Evolutionary conservation across 2,797 vertebrate genomes (phyloP).

Genomic region (Galaxias olidus): DNA sequence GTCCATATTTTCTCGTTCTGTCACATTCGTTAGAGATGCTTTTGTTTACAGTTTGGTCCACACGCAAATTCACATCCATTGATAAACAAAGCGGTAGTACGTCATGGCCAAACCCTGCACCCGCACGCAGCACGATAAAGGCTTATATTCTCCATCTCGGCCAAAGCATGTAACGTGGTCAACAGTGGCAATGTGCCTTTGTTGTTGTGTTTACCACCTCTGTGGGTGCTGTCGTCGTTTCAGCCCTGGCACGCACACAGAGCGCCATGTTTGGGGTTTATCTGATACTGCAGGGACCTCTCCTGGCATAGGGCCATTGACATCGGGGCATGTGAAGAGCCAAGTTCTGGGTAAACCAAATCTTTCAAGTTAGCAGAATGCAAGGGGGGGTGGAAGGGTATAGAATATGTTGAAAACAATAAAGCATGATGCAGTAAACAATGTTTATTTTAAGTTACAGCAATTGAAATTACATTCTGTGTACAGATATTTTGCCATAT

Average conservation of each 20-base stretch:
- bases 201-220: conserved; percentile 46
- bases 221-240: conserved; percentile 38
- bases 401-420: too few species aligned
- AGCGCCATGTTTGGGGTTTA: conserved; percentile 40
- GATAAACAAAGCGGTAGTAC: neutral
- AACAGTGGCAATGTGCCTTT: conserved; percentile 35
- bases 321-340: neutral
- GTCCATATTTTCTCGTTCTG: too few species aligned
- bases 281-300: conserved; percentile 38
- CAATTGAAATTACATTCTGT: too few species aligned
- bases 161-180: conserved; percentile 16
- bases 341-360: too few species aligned
- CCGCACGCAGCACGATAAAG: conserved; percentile 28
- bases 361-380: too few species aligned
- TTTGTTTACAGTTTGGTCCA: neutral
- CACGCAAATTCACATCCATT: neutral
- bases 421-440: too few species aligned
- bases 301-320: neutral
- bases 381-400: too few species aligned
- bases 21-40: too few species aligned
- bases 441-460: too few species aligned
- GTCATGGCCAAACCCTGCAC: conserved; percentile 17
- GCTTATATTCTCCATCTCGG: conserved; percentile 32
- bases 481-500: too few species aligned
- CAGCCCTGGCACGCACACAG: conserved; percentile 40